Base-by-base conservation (phyloP, 1,140 invertebrate species). In the Panagrolaimus sp. region DNA sequence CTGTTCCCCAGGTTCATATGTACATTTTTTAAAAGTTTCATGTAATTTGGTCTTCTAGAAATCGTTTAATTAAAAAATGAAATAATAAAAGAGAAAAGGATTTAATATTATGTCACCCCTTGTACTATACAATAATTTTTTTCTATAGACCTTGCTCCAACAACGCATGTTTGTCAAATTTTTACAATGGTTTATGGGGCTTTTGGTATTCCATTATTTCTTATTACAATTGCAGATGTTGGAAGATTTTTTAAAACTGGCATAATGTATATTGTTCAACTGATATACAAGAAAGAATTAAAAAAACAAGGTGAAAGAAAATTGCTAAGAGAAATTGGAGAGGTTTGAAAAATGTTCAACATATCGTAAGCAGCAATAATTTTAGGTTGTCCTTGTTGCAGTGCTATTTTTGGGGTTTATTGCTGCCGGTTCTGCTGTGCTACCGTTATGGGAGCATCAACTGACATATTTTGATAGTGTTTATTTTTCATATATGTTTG, bases 191-290 rank as follows among this genome's bases (percentile, higher is more conserved):
- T 79, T 20, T 80, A 79, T 65, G 78, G 79, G 4, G 79, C 74
- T 16, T 63, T 80, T 53, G 78, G 78, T 5, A 80, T 80, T 45
- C 78, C 78, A 25, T 61, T 80, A 20, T 80, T 80, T 62, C 66
- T 80, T 8, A 81, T 80, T 25, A 79, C 79, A 43, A 78, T 80
- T 45, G 78, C 78, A 3, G 78, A 80, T 57, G 31, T 81, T 1
- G 78, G 78, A 53, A 74, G 79, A 16, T 80, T 81, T 62, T 80
- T 81, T 42, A 79, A 81, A 47, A 81, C 76, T 27, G 80, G 80
- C 45, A 77, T 79, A 13, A 81, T 79, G 76, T 76, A 46, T n/a
- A 11, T 76, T 5, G 62, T 81, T 5, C 71, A 81, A 63, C 20
- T 68, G 25, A 69, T 76, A 47, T 80, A 69, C 57, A 69, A 66